Percentiles rank a stretch among this genome's conserved stretches.
Conservation (phyloP, 1,140 invertebrate species). For the Watersipora subatra region DNA sequence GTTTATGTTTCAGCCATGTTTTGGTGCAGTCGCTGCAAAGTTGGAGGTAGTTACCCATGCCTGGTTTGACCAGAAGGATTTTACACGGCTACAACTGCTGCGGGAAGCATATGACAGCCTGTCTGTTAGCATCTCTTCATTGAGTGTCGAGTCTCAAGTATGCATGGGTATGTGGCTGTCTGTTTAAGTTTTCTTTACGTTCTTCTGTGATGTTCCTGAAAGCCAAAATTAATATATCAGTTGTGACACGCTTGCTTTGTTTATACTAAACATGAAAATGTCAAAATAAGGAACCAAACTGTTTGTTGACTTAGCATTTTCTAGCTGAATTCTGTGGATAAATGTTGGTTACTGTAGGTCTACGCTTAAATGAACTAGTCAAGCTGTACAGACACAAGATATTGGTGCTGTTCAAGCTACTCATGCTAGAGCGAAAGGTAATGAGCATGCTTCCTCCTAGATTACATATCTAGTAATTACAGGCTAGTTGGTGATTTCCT, state of each 20-base stretch:
- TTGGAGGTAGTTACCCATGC: slow-evolving; percentile 88
- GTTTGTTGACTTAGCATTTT: no score
- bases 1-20: slow-evolving; percentile 34
- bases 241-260: no score
- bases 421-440: slow-evolving; percentile 76
- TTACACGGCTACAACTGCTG: slow-evolving; percentile 59
- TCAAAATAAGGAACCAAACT: no score
- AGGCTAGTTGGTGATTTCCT: neutral
- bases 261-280: no score
- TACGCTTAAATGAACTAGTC: slow-evolving; percentile 65
- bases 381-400: slow-evolving; percentile 80
- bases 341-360: slow-evolving; percentile 49
- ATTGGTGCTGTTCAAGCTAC: slow-evolving; percentile 78
- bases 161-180: slow-evolving; percentile 67
- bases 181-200: no score
- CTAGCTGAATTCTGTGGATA: no score
- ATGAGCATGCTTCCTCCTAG: slow-evolving; percentile 5
- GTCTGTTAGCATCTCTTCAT: slow-evolving; percentile 60
- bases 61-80: slow-evolving; percentile 72
- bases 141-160: slow-evolving; percentile 55
- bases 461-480: neutral
- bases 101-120: slow-evolving; percentile 85
- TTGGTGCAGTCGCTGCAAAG: slow-evolving; percentile 52
- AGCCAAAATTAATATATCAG: no score
- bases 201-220: no score